Base-by-base conservation (phyloP, 2,888 invertebrate genomes). In the Lutraria lutraria region DNA sequence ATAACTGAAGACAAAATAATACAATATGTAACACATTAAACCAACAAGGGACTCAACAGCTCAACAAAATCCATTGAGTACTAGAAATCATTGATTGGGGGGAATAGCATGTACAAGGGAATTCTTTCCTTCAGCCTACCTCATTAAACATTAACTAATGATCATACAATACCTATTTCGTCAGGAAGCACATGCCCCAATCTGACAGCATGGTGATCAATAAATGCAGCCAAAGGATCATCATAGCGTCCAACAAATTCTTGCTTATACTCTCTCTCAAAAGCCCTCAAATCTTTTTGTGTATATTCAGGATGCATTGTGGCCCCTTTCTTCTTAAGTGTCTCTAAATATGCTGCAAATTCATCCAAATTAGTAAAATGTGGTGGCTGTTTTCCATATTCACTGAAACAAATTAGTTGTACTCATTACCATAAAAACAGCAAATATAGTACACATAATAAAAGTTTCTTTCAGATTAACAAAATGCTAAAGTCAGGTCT, bases 241-340 rank as follows among this genome's bases (percentile, higher is more conserved):
- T 89, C 88, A 63, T 88, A 90, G 53, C 86, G 85, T 10, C 87
- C 90, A 25, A 91, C 54, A 81, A 92, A 93, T 21, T 91, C 88
- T 29, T 90, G 72, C 21, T 68, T 79, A 81, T 90, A 92, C 68
- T 94, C 92, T 3, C 89, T 80, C 52, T 90, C 89, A 89, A 93
- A 89, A 12, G 88, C 87, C 72, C 88, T 79, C 82, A 94, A 81
- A 84, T 93, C 93, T 56, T 85, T 88, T 86, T 91, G 91, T 0
- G 93, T 92, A 54, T 92, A 93, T 12, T 89, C 80, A 8, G 93
- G 94, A 81, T 93, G 93, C 93, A 94, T 93, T 52, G 89, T 89
- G 16, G 94, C 93, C n/a, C 93, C 93, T 85, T 94, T 94, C 84
- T 92, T 94, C 19, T 91, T 90, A 21, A 94, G 88, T 1, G 85